These are phyloP conservation scores for Strongylocentrotus purpuratus DNA, from an alignment of 35 echinoderm and acorn worm genomes.

Conservation along the genomic window DNA sequence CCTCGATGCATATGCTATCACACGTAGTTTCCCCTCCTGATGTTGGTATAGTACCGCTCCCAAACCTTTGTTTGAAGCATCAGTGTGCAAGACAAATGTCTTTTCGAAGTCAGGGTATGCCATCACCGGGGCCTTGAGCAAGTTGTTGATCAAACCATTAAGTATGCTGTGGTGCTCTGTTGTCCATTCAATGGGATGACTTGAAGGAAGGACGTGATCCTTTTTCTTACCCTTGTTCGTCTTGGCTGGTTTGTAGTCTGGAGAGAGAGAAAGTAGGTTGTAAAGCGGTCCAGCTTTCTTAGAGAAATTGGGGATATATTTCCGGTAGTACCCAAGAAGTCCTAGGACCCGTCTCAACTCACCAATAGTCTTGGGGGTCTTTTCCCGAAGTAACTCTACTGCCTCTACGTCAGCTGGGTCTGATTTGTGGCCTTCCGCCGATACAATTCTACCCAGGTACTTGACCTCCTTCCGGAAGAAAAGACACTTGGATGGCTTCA, in stretches of 20 bases:
- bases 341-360: constrained; percentile 39
- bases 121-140: constrained; percentile 55
- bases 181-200: constrained; percentile 44
- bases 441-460: constrained; percentile 57
- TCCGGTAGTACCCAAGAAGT: constrained; percentile 52
- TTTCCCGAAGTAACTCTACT: background rate
- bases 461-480: constrained; percentile 57
- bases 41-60: constrained; percentile 62
- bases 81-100: constrained; percentile 54
- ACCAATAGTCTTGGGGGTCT: constrained; percentile 30
- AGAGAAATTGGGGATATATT: constrained; percentile 45
- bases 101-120: constrained; percentile 50
- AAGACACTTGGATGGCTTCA: constrained; percentile 57
- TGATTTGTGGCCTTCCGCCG: constrained; percentile 42
- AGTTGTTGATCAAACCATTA: background rate
- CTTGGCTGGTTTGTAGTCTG: background rate
- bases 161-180: background rate
- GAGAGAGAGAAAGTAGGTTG: no score
- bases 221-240: constrained; percentile 5
- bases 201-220: background rate
- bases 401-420: constrained; percentile 43
- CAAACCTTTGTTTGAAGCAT: constrained; percentile 55
- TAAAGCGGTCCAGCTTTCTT: constrained; percentile 35
- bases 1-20: constrained; percentile 61
- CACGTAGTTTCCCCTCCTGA: background rate